These are phyloP conservation scores for Sceliomorpha sp. DNA, from an alignment of 2,888 invertebrate genomes.

Conservation along the genomic window DNA sequence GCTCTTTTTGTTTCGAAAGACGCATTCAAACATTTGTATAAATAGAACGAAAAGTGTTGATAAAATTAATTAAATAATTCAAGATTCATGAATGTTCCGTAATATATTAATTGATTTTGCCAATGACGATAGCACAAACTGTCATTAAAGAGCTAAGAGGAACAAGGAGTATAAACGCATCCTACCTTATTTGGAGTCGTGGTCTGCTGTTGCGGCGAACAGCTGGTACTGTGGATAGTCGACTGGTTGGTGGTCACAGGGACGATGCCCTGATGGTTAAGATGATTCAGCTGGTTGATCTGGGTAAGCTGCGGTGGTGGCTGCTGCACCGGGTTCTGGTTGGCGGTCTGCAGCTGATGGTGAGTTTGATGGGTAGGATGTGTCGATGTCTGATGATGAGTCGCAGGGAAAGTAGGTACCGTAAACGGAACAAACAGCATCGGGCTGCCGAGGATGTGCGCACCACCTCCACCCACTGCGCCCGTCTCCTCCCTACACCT, in stretches of 20 bases:
- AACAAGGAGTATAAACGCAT: not conserved
- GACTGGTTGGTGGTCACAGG: constrained; percentile 71
- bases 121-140: no score
- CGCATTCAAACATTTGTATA: no score
- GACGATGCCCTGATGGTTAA: constrained; percentile 76
- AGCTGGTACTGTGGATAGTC: constrained; percentile 76
- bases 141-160: not conserved
- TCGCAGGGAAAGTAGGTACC: constrained; percentile 79
- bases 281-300: constrained; percentile 75
- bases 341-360: constrained; percentile 69
- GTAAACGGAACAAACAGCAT: constrained; percentile 80
- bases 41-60: no score
- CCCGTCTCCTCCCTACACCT: constrained; percentile 81
- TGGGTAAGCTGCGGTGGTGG: constrained; percentile 66
- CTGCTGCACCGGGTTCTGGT: constrained; percentile 69
- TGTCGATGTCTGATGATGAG: constrained; percentile 74
- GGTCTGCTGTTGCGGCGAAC: constrained; percentile 78
- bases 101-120: no score
- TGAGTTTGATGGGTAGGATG: constrained; percentile 66
- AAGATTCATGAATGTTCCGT: no score
- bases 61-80: no score
- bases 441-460: constrained; percentile 80
- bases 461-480: constrained; percentile 80
- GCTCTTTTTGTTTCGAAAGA: no score
- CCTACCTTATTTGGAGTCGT: constrained; percentile 78